Conservation (phyloP, 2,888 invertebrate species). For the Limnephilus auricula region DNA sequence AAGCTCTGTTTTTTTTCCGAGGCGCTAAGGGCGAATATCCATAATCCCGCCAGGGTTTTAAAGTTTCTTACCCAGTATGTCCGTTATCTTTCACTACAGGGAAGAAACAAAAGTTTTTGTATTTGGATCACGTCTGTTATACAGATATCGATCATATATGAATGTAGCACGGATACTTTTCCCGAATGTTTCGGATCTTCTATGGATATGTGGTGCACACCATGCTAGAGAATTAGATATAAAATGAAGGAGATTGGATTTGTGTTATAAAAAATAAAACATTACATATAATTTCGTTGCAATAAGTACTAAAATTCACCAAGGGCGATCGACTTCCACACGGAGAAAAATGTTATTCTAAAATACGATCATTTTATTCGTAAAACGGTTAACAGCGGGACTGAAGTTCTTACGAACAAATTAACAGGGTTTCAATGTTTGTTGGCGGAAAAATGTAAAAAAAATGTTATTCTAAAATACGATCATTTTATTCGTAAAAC, state of each 20-base stretch:
- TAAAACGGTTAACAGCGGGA: no score
- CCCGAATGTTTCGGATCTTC: neutral
- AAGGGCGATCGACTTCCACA: neutral
- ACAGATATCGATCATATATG: conserved; percentile 42
- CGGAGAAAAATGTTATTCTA: no score
- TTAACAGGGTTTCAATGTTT: no score
- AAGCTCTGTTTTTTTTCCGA: neutral
- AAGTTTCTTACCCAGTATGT: conserved; percentile 3
- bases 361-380: no score
- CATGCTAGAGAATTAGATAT: neutral
- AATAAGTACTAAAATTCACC: neutral
- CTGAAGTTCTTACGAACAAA: no score
- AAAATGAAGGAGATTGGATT: neutral
- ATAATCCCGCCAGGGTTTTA: neutral
- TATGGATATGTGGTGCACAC: neutral
- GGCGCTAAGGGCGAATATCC: neutral
- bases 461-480: no score
- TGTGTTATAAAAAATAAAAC: neutral
- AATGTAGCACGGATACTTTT: conserved; percentile 19
- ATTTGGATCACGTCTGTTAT: conserved; percentile 42
- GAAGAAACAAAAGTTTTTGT: conserved; percentile 2
- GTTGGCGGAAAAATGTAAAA: no score
- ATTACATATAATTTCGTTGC: neutral
- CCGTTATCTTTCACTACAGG: conserved; percentile 14
- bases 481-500: no score